Conservation (phyloP, 1,140 invertebrate species). For the Listronotus bonariensis region DNA sequence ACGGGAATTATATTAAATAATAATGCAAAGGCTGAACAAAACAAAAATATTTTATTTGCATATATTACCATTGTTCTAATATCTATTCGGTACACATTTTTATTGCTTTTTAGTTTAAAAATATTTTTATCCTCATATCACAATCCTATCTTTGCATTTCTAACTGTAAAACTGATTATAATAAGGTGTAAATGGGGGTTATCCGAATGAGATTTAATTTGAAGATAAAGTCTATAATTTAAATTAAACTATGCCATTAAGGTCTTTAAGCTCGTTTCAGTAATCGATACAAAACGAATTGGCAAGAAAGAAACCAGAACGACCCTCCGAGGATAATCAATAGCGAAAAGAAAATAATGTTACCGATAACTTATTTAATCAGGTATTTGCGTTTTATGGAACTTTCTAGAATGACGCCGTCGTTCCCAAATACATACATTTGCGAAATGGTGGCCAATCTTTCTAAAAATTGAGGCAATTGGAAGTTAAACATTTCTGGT, state of each 20-base stretch:
- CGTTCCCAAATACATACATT: too few relatives aligned
- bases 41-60: too few relatives aligned
- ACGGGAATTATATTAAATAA: too few relatives aligned
- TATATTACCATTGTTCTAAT: too few relatives aligned
- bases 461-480: too few relatives aligned
- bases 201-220: slow-evolving; percentile 24
- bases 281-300: slow-evolving; percentile 34
- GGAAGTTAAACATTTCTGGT: too few relatives aligned
- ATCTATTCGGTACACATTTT: too few relatives aligned
- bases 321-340: slow-evolving; percentile 28
- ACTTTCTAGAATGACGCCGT: slow-evolving; percentile 14
- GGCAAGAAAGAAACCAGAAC: slow-evolving; percentile 28
- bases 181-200: slow-evolving; percentile 22
- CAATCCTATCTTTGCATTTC: too few relatives aligned
- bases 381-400: slow-evolving; percentile 27
- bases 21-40: too few relatives aligned
- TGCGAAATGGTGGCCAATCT: too few relatives aligned
- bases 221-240: slow-evolving; percentile 29
- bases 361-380: slow-evolving; percentile 35
- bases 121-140: too few relatives aligned
- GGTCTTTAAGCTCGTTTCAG: slow-evolving; percentile 28
- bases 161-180: slow-evolving; percentile 6
- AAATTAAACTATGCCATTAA: slow-evolving; percentile 30
- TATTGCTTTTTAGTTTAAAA: too few relatives aligned
- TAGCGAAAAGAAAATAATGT: slow-evolving; percentile 31